A percentile compares a stretch with the other conserved stretches of the same genome.
phyloP scores from a whole-genome alignment of 2,888 invertebrate species.

The Lomographa bimaculata region DNA sequence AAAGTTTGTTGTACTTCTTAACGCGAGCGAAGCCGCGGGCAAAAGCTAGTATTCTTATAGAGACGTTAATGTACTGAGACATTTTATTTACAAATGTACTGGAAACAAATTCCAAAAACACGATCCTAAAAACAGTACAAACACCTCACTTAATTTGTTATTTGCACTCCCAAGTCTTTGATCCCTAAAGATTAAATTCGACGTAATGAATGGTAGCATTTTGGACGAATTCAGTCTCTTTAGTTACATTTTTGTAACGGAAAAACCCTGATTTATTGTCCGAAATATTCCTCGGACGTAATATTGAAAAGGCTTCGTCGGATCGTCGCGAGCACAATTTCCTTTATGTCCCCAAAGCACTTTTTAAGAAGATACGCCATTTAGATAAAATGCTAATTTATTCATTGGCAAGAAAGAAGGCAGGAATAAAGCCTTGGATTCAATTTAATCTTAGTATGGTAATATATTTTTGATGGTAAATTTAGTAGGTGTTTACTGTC shows the following conservation, averaged over 20 bases:
- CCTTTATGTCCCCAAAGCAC: slow-evolving; percentile 52
- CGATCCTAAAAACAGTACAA: neutral
- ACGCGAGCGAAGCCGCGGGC: too few relatives aligned
- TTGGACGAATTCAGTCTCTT: slow-evolving; percentile 1
- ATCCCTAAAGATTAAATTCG: slow-evolving; percentile 27
- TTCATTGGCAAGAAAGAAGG: slow-evolving; percentile 73
- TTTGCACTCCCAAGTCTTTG: slow-evolving; percentile 15
- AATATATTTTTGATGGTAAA: slow-evolving; percentile 68
- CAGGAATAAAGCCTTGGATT: slow-evolving; percentile 64
- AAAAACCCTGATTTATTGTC: slow-evolving; percentile 43
- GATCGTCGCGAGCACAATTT: slow-evolving; percentile 33
- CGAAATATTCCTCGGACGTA: slow-evolving; percentile 39
- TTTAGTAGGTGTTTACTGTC: slow-evolving; percentile 53
- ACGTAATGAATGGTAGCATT: slow-evolving; percentile 28
- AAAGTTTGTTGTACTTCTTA: too few relatives aligned
- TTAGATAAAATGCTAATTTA: slow-evolving; percentile 80
- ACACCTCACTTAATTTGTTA: slow-evolving; percentile 3
- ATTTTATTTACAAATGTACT: too few relatives aligned
- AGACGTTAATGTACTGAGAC: too few relatives aligned
- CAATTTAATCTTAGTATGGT: slow-evolving; percentile 67
- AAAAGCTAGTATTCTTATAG: too few relatives aligned
- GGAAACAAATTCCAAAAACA: neutral
- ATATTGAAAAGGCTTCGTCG: slow-evolving; percentile 45
- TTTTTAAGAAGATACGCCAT: slow-evolving; percentile 74
- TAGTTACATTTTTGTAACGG: slow-evolving; percentile 25